phyloP scores from a whole-genome alignment of 2,797 vertebrate genomes.

The Furcifer pardalis region DNA sequence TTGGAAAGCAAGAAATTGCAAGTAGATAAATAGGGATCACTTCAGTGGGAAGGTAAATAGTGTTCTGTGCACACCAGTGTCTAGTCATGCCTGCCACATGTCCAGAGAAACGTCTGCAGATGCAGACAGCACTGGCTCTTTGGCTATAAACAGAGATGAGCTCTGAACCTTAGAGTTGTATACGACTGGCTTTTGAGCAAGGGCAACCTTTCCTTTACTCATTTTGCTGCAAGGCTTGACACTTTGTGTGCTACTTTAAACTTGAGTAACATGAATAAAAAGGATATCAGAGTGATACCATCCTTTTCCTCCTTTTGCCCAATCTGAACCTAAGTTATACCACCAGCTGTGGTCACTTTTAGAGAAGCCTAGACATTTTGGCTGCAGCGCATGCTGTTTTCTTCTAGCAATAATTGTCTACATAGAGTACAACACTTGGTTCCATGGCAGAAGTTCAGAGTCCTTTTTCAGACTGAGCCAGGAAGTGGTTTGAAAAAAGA shows the following conservation, averaged over 20 bases:
- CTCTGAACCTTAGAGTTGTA: too few relatives aligned
- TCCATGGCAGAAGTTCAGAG: constrained; percentile 54
- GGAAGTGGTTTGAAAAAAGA: constrained; percentile 68
- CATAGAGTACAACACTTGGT: constrained; percentile 49
- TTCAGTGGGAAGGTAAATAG: too few relatives aligned
- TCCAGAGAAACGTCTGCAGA: too few relatives aligned
- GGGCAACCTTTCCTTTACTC: too few relatives aligned
- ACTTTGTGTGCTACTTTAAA: background rate
- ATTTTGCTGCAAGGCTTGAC: background rate
- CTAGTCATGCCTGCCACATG: too few relatives aligned
- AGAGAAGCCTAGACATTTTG: background rate
- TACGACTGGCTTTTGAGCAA: too few relatives aligned
- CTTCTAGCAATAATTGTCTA: constrained; percentile 39
- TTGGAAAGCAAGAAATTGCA: too few relatives aligned
- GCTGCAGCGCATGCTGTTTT: constrained; percentile 4
- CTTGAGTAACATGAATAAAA: background rate
- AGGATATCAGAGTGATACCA: background rate
- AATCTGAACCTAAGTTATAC: background rate
- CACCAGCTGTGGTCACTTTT: background rate
- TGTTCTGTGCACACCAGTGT: too few relatives aligned
- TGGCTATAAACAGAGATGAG: too few relatives aligned
- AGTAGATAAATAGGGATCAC: too few relatives aligned
- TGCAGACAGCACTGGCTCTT: too few relatives aligned
- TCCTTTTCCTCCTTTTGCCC: background rate
- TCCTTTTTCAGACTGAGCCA: constrained; percentile 59